Evolutionary conservation across 2,113 vertebrate genomes (phyloP).

Genomic region (Pycnonotus jocosus): DNA sequence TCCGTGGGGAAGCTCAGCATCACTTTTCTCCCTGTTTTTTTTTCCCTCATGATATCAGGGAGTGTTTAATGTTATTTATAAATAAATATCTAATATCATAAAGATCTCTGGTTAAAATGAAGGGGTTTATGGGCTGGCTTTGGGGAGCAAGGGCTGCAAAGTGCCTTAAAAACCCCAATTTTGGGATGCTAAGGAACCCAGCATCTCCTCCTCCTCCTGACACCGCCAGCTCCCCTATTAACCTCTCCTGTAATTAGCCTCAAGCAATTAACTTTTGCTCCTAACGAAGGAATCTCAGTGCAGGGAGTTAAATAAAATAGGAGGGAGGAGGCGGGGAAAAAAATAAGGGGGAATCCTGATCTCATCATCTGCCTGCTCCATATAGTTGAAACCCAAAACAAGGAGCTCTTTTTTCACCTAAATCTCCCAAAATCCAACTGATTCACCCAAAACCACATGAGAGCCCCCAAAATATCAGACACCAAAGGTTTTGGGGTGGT

Average conservation of each 20-base stretch:
- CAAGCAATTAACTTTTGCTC: slow-evolving; percentile 22
- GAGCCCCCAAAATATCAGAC: fast-evolving
- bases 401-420: fast-evolving
- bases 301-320: not conserved
- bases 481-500: not conserved
- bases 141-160: not conserved
- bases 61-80: not conserved
- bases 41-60: fast-evolving
- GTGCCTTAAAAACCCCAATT: not conserved
- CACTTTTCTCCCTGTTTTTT: not conserved
- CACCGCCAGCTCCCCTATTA: not conserved
- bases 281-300: not conserved
- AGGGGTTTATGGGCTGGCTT: not conserved
- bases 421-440: not conserved
- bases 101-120: not conserved
- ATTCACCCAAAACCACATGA: fast-evolving
- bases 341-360: not conserved
- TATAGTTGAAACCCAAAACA: not conserved
- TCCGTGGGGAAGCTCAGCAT: not conserved
- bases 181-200: not conserved
- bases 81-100: not conserved
- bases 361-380: not conserved
- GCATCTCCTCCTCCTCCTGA: not conserved
- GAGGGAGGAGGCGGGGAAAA: too few relatives aligned
- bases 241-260: not conserved